phyloP scores from a whole-genome alignment of 2,888 invertebrate genomes.

The Terebella lapidaria region DNA sequence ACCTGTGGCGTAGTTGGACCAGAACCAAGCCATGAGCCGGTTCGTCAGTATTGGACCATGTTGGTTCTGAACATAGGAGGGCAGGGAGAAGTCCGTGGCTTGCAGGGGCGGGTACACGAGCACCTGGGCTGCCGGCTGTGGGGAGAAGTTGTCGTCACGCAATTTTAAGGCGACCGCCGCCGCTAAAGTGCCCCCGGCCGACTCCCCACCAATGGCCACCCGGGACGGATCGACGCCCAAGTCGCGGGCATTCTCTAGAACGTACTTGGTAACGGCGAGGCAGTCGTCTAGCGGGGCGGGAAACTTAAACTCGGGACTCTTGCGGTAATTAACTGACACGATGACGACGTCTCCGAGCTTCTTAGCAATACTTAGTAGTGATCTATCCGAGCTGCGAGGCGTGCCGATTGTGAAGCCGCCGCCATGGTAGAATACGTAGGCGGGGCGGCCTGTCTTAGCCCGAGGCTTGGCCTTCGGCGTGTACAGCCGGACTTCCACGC shows the following conservation, averaged over 20 bases:
- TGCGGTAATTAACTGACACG: not conserved
- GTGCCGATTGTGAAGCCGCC: not conserved
- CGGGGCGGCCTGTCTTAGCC: not conserved
- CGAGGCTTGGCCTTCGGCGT: not conserved
- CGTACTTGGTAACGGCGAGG: not conserved
- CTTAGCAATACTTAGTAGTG: not conserved
- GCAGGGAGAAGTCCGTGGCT: not conserved
- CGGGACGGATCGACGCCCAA: not conserved
- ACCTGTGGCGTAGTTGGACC: not conserved
- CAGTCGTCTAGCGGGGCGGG: slow-evolving; percentile 1
- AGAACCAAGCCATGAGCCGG: not conserved
- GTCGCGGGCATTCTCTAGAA: not conserved
- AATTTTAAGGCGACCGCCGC: not conserved
- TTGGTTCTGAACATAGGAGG: not conserved
- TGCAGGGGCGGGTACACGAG: not conserved
- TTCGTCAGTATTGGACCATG: not conserved
- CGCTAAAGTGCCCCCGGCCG: slow-evolving; percentile 1
- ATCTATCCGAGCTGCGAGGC: not conserved
- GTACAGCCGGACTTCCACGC: not conserved
- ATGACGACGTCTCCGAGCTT: not conserved
- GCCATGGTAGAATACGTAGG: not conserved
- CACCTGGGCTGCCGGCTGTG: not conserved
- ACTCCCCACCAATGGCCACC: not conserved
- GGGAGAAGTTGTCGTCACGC: not conserved
- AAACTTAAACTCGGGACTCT: not conserved